Percentiles rank a stretch among this genome's conserved stretches.
Conservation (phyloP, 2,888 invertebrate species). For the Axea sp. region DNA sequence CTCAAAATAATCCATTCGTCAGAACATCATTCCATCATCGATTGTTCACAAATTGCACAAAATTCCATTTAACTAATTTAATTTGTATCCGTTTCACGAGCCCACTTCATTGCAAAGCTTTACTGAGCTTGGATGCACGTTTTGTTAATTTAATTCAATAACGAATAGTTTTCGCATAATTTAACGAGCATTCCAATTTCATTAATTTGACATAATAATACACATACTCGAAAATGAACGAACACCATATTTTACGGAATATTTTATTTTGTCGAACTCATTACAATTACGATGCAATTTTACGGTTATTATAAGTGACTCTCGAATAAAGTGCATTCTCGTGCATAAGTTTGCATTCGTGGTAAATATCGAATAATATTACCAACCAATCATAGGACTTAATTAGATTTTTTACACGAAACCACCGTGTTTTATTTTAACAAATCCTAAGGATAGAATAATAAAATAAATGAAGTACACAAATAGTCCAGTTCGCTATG, state of each 20-base stretch:
- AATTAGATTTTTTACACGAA: too few relatives aligned
- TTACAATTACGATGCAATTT: conserved; percentile 19
- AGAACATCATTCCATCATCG: conserved; percentile 24
- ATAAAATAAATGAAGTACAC: too few relatives aligned
- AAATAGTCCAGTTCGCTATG: too few relatives aligned
- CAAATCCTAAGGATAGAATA: too few relatives aligned
- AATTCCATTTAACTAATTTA: conserved; percentile 29
- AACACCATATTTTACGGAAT: conserved; percentile 6
- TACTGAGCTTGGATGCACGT: conserved; percentile 6
- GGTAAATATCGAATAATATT: too few relatives aligned
- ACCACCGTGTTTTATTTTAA: too few relatives aligned
- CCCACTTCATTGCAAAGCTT: conserved; percentile 22
- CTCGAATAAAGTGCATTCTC: too few relatives aligned
- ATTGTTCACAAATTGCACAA: conserved; percentile 12
- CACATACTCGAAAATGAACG: conserved; percentile 21
- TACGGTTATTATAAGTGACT: conserved; percentile 27
- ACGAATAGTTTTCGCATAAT: conserved; percentile 43
- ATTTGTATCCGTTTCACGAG: conserved; percentile 10
- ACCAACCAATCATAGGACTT: too few relatives aligned
- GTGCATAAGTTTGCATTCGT: too few relatives aligned
- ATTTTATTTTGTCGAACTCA: conserved; percentile 20
- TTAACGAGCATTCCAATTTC: conserved; percentile 36
- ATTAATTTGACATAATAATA: conserved; percentile 48
- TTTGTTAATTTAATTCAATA: conserved; percentile 45
- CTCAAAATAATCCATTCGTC: conserved; percentile 6